Evolutionary conservation across 1,140 invertebrate genomes (phyloP).

Genomic region (Vanessa atalanta): DNA sequence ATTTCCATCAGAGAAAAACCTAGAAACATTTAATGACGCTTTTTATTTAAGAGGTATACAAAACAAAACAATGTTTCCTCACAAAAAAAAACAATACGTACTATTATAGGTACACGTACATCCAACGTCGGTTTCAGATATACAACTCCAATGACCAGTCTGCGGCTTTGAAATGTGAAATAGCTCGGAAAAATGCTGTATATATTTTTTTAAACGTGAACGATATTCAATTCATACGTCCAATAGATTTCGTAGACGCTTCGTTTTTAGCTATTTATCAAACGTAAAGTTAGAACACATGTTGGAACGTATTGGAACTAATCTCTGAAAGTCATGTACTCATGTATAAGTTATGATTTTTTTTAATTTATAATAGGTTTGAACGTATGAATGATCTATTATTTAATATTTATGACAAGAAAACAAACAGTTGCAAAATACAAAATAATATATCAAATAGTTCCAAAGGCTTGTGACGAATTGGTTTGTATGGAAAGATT

Average conservation of each 20-base stretch:
- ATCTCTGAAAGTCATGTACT: background rate
- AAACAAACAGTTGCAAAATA: too few relatives aligned
- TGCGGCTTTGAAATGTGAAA: conserved; percentile 8
- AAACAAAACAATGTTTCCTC: background rate
- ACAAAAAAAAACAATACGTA: background rate
- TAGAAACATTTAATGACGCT: background rate
- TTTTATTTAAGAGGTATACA: background rate
- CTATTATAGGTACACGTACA: background rate
- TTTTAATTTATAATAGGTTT: too few relatives aligned
- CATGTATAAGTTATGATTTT: background rate
- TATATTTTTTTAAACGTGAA: background rate
- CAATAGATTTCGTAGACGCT: conserved; percentile 8
- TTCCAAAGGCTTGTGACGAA: too few relatives aligned
- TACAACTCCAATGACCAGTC: background rate
- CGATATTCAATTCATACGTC: conserved; percentile 12
- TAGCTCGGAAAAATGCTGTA: background rate
- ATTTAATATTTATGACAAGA: too few relatives aligned
- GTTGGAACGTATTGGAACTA: background rate
- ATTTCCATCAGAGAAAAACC: too few relatives aligned
- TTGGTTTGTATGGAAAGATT: too few relatives aligned
- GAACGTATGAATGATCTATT: too few relatives aligned
- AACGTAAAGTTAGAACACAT: background rate
- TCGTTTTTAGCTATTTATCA: background rate
- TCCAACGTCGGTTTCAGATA: conserved; percentile 8
- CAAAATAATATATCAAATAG: too few relatives aligned